A percentile compares a stretch with the other conserved stretches of the same genome.
phyloP scores from a whole-genome alignment of 2,113 vertebrate species.

The Rafetus swinhoei region DNA sequence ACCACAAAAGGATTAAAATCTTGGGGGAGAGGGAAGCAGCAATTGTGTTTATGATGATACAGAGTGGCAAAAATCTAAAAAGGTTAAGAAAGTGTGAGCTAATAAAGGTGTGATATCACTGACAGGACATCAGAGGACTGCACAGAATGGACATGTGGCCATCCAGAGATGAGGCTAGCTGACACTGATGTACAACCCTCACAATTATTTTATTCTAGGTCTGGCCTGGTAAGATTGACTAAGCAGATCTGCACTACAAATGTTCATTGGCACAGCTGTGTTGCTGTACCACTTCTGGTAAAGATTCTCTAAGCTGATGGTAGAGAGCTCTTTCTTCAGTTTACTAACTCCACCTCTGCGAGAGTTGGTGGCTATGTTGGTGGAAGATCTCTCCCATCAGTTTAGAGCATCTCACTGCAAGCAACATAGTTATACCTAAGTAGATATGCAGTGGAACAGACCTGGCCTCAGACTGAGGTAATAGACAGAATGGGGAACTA shows the following conservation, averaged over 20 bases:
- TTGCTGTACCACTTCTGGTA: too few species aligned
- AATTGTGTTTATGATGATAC: slow-evolving; percentile 6
- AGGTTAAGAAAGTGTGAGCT: not conserved
- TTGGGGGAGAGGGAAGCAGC: not conserved
- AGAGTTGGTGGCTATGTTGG: too few species aligned
- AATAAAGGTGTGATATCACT: slow-evolving; percentile 7
- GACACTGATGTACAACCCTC: not conserved
- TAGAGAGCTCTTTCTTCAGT: too few species aligned
- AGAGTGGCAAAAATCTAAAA: not conserved
- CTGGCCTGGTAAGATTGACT: not conserved
- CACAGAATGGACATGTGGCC: not conserved
- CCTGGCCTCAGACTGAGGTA: not conserved
- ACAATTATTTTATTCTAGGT: not conserved
- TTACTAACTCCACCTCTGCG: too few species aligned
- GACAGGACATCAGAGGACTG: not conserved
- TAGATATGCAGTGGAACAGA: too few species aligned
- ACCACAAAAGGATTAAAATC: slow-evolving; percentile 3
- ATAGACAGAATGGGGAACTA: not conserved
- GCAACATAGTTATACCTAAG: too few species aligned
- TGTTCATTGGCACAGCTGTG: too few species aligned
- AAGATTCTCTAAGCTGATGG: too few species aligned
- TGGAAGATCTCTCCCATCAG: too few species aligned
- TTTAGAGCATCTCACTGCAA: too few species aligned
- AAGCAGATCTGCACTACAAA: too few species aligned
- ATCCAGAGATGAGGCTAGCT: not conserved